Evolutionary conservation across 2,888 invertebrate species (phyloP), one percentile per base, ranked within the genome.

Genomic region (Lingula anatina): DNA sequence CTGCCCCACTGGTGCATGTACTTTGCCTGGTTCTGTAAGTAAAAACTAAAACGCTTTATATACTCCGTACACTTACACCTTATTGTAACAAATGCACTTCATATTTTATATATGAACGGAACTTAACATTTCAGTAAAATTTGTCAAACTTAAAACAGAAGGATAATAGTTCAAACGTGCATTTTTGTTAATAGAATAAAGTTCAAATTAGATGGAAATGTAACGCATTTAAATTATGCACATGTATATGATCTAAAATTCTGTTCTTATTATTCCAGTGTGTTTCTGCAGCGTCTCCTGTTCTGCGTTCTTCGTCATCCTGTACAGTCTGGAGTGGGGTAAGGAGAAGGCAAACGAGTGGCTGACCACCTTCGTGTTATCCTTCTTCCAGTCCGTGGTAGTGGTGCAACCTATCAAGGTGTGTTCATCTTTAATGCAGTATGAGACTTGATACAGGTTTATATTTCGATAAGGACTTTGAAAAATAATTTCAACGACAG

Each of bases 301-400:
- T 0, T 69, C 74, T 2, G 75, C 68, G 2, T 76, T 76, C 59
- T 76, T 76, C 60, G 74, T 75, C 9, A 71, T 75, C 35, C 61
- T 75, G 26, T 76, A 75, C 66, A 73, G 73, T 51, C 71, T 76
- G 73, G 65, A 76, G 54, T 76, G 76, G 76, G 76, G 76, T 9
- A 59, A 60, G 37, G 65, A 70, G 46, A 74, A 75, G 51, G 65
- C 76, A 2, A 65, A 73, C 43, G 70, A 75, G 37, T 76, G 76
- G 76, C 62, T 76, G 21, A 60, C 62, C 2, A 73, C 75, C 4
- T 73, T 76, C 62, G 47, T 75, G 12, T 60, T 76, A 46, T 76
- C 76, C 18, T 76, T 76, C 62, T 74, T 76, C 65, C 74, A 76
- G 54, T 71, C 71, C 0, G 73, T 76, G 24, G 63, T 75, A 9